Base-by-base conservation (phyloP, 2,888 invertebrate species). In the Eristalinus sepulchralis region DNA sequence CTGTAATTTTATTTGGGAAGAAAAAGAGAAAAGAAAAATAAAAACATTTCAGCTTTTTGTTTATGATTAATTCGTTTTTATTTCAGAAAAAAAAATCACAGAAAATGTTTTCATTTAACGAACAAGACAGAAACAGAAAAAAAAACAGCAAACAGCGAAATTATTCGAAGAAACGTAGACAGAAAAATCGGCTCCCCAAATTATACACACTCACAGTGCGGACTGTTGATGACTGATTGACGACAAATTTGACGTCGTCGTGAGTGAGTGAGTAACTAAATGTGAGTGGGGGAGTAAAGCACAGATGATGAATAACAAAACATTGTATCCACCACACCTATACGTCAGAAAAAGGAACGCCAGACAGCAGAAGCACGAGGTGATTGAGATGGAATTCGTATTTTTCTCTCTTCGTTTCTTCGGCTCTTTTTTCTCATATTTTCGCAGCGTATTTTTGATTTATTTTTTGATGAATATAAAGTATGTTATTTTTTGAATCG, bases 181-280 rank as follows among this genome's bases (percentile, higher is more conserved):
- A 67, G 36, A 31, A 27, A 5, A 34, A 63, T 67, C 47, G 57
- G 31, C 73, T 57, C 67, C 67, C 57, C 67, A 64, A 57, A 57
- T 36, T 84, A 70, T 75, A 70, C 83, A 67, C 76, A 62, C 84
- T 80, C 76, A 81, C 77, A 77, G 77, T 85, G 81, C 72, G 63
- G 81, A 63, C 73, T 72, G 70, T 55, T 75, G 86, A 79, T 86
- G 83, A 86, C 78, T 86, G 86, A 86, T 86, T 86, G 86, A 78
- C 83, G 83, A 75, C 64, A 53, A 76, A 71, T 80, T 80, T 84
- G 84, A 79, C 79, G 67, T 86, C 53, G 83, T 79, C 83, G 80
- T 76, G 71, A 83, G 70, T 78, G 78, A 83, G 75, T 79, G 75
- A 79, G 73, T 79, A 75, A 66, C 66, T 71, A 67, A 68, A 71